A percentile compares a stretch with the other conserved stretches of the same genome.
phyloP scores from a whole-genome alignment of 2,888 invertebrate species.

The Plagodis pulveraria region DNA sequence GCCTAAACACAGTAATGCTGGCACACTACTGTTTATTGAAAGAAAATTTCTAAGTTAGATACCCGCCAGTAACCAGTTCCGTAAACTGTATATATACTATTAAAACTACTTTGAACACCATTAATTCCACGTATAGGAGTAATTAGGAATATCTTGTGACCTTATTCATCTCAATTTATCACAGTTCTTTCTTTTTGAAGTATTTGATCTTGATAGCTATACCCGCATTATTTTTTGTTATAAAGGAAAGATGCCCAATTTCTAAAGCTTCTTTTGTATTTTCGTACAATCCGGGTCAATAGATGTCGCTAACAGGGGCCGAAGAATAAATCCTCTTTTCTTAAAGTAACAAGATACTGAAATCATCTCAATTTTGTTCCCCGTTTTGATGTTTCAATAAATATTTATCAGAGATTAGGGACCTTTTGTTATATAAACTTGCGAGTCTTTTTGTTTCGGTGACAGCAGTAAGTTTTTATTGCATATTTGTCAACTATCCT shows the following conservation, averaged over 20 bases:
- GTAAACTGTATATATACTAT: no score
- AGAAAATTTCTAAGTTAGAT: no score
- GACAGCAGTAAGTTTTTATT: no score
- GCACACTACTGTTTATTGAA: no score
- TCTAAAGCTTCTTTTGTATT: slow-evolving; percentile 29
- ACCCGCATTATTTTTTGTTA: slow-evolving; percentile 21
- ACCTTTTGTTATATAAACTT: slow-evolving; percentile 32
- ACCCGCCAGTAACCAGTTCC: no score
- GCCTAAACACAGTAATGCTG: no score
- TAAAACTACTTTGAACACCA: no score
- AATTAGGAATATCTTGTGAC: no score
- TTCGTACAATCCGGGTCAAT: slow-evolving; percentile 35
- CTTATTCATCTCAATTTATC: slow-evolving; percentile 15
- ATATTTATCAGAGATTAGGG: slow-evolving; percentile 42
- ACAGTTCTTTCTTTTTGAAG: slow-evolving; percentile 9
- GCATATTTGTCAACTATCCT: no score
- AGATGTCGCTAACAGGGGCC: slow-evolving; percentile 47
- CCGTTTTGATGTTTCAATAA: slow-evolving; percentile 51
- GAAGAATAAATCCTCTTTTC: slow-evolving; percentile 44
- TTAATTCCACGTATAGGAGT: no score
- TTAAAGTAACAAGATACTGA: slow-evolving; percentile 55
- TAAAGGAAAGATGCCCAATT: slow-evolving; percentile 15
- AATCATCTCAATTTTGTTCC: slow-evolving; percentile 40
- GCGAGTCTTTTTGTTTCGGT: background rate
- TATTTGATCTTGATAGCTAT: slow-evolving; percentile 17